A percentile compares a stretch with the other conserved stretches of the same genome.
phyloP scores from a whole-genome alignment of 2,113 vertebrate genomes.

The Pseudopipra pipra region DNA sequence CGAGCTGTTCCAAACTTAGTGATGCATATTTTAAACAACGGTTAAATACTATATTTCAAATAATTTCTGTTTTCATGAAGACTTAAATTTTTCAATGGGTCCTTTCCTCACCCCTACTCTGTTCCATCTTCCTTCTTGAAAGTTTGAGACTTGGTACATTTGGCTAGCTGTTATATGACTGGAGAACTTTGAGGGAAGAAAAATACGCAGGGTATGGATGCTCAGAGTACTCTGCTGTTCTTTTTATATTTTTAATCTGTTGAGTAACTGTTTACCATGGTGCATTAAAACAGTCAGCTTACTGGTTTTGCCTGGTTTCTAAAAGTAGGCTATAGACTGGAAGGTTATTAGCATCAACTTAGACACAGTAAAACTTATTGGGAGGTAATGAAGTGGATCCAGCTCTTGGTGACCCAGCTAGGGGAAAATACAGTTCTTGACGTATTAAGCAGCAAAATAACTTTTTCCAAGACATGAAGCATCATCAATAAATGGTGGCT shows the following conservation, averaged over 20 bases:
- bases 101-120: neutral
- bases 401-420: neutral
- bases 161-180: neutral
- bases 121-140: neutral
- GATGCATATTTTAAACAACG: constrained; percentile 61
- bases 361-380: neutral
- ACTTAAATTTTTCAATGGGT: neutral
- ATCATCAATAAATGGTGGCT: neutral
- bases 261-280: neutral
- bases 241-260: neutral
- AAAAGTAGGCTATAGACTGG: neutral
- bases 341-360: neutral
- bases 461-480: neutral
- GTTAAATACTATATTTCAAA: constrained; percentile 35
- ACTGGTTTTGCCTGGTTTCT: neutral
- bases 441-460: neutral
- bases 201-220: neutral
- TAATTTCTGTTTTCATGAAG: constrained; percentile 28
- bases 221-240: neutral
- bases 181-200: neutral
- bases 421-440: neutral
- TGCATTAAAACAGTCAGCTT: neutral
- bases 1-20: constrained; percentile 38
- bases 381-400: neutral
- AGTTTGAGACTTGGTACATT: neutral